Base-by-base conservation (phyloP, 2,888 invertebrate species). In the Pollenia angustigena region DNA sequence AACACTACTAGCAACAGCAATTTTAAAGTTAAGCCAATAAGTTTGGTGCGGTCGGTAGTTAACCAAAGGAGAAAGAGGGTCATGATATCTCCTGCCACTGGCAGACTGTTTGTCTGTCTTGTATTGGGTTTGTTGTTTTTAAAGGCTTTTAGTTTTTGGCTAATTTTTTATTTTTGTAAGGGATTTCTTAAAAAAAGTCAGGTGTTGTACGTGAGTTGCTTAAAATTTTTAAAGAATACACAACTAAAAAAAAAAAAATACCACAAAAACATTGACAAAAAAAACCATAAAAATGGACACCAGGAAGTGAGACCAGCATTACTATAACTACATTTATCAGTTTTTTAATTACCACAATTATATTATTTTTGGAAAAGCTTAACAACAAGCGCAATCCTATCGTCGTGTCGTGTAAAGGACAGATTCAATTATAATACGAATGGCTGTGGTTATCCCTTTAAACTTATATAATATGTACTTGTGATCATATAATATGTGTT, bases 121-220 rank as follows among this genome's bases (percentile, higher is more conserved):
- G 32, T 32, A 32, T 32, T 32, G 32, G 32, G 42, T 16, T 42
- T 62, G 62, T 42, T 62, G 62, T 62, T 44, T 42, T 62, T 6
- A 6, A 42, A 6, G 6, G 32, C 32, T 32, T 6, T 32, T 32
- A 32, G 32, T 32, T 32, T 32, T 44, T 44, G 23, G 11, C 10
- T 62, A 44, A 14, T 44, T 42, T 11, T 62, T 44, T 10, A 44
- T 44, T 44, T 62, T 62, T 4, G 44, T 62, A 44, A 82, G 88
- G 90, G 89, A 90, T 89, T 91, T 89, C 89, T 90, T 89, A 88
- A 62, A n/a, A 44, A 90, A 91, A 91, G 91, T 90, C 91, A 91
- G 92, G 90, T 91, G 90, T 90, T 91, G 89, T 89, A 92, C 92
- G 91, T 92, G 92, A 90, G 90, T 89, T 91, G 80, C 84, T 89